Evolutionary conservation across 2,888 invertebrate genomes (phyloP).

Genomic region (Odiellus spinosus): DNA sequence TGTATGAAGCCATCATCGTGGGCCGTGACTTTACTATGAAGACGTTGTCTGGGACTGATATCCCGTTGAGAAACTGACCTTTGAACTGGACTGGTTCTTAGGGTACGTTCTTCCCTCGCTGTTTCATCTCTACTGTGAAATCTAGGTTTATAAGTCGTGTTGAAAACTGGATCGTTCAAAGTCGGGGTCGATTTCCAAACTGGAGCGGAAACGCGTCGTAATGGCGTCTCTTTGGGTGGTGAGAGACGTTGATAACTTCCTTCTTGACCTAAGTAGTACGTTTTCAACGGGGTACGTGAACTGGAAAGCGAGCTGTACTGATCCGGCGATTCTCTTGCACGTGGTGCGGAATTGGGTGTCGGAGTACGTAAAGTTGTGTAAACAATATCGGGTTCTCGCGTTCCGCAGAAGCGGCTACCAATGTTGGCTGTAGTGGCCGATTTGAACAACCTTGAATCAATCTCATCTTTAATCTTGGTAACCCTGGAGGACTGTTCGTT

Average conservation of each 20-base stretch:
- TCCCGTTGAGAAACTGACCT: not conserved
- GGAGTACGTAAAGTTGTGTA: not conserved
- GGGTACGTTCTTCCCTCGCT: not conserved
- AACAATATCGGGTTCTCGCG: not conserved
- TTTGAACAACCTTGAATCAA: not conserved
- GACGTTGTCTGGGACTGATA: not conserved
- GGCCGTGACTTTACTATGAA: too few relatives aligned
- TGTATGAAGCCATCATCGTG: too few relatives aligned
- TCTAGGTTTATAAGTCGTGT: too few relatives aligned
- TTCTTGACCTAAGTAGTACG: constrained; percentile 1
- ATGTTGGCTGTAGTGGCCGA: not conserved
- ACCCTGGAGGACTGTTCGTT: too few relatives aligned
- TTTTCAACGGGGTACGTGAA: not conserved
- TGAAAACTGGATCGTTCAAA: not conserved
- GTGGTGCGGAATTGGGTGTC: not conserved
- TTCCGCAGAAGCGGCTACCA: not conserved
- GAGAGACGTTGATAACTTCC: not conserved
- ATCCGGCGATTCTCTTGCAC: not conserved
- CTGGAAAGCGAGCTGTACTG: not conserved
- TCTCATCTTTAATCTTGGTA: not conserved
- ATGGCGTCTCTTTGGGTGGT: not conserved
- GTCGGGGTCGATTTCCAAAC: constrained; percentile 3
- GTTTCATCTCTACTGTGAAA: not conserved
- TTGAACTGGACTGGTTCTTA: not conserved
- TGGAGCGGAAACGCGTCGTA: not conserved